Base-by-base conservation (phyloP, 2,888 invertebrate genomes). In the Piscicola geometra region DNA sequence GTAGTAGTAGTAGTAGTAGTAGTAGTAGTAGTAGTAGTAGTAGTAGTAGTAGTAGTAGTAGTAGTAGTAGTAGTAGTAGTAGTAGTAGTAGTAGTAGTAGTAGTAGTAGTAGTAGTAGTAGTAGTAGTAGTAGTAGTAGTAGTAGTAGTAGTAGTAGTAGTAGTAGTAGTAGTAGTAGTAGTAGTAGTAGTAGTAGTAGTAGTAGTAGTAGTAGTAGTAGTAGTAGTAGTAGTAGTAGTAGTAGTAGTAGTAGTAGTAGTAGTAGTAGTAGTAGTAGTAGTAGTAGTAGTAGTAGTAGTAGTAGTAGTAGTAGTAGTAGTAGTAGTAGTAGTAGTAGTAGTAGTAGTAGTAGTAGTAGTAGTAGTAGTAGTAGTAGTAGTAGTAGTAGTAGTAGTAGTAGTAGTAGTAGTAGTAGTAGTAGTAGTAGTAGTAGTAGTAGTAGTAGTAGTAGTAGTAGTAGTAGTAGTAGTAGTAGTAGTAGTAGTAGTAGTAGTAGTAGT, bases 31-130 rank as follows among this genome's bases (percentile, higher is more conserved):
- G n/a, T n/a, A n/a, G n/a, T n/a, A n/a, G n/a, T n/a, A n/a, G 21
- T 78, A 78, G 50, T 72, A 71, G 33, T 18, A 35, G 72, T 72
- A 72, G 72, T 72, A 72, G 72, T 72, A 68, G 52, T 21, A 18
- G 52, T 52, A 79, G 78, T 72, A 73, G 79, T 67, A 78, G 78
- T 77, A 76, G 78, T 71, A 74, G 71, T 66, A 76, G 78, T 35
- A 60, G 76, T 3, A 77, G 77, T 66, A 77, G 71, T 32, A 75
- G 78, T 32, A 78, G 68, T 21, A 52, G 52, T 52, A 52, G 18
- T 21, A 52, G 52, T 52, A 52, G 18, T 21, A 52, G 52, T 52
- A 52, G 18, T 21, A 52, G 52, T 71, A 75, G 72, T 28, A 75
- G 76, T 12, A 36, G 21, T 78, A 78, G 50, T 72, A 71, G 33